Evolutionary conservation across 2,113 vertebrate species (phyloP), one percentile per base, ranked within the genome.

Genomic region (Atherinomorus stipes): DNA sequence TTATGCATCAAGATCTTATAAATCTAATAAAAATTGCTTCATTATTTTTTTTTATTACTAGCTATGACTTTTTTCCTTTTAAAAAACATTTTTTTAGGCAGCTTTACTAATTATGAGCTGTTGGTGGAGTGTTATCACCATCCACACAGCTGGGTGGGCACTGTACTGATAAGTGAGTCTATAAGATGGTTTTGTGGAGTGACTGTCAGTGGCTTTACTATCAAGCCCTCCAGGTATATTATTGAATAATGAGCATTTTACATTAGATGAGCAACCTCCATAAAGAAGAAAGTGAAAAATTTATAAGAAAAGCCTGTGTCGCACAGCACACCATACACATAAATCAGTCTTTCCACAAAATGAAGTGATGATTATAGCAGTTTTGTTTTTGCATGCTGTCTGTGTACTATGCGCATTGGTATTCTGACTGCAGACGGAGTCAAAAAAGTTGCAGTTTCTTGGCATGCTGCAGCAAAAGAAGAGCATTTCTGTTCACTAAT

Each of bases 401-500:
- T 80, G 38, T 58, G 44, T 1, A 16, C 76, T 28, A 45, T 70
- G 74, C 50, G 52, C 71, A 23, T 74, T 70, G 74, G 67, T 65
- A 65, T 71, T 64, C 62, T 19, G 50, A 61, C 57, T 54, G 54
- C 50, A 59, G 59, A 69, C 2, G 0, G 61, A 42, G 37, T 31
- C 28, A 49, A 68, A 66, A 53, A 71, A 76, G 53, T 22, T 62
- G 62, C 71, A 47, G 64, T 69, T 23, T 83, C 62, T 84, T 90
- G 80, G 78, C 75, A 7, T 44, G 60, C 79, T 66, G 71, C 63
- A 22, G 83, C 64, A 78, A 71, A 76, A 81, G 84, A 70, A 66
- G 84, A 88, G 86, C 76, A 81, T 79, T 78, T 89, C 90, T 87
- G 70, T 86, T 80, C 75, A 77, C 71, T 87, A 85, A 88, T 85